Evolutionary conservation across 1,140 invertebrate species (phyloP).

Genomic region (Zaprionus ghesquierei): DNA sequence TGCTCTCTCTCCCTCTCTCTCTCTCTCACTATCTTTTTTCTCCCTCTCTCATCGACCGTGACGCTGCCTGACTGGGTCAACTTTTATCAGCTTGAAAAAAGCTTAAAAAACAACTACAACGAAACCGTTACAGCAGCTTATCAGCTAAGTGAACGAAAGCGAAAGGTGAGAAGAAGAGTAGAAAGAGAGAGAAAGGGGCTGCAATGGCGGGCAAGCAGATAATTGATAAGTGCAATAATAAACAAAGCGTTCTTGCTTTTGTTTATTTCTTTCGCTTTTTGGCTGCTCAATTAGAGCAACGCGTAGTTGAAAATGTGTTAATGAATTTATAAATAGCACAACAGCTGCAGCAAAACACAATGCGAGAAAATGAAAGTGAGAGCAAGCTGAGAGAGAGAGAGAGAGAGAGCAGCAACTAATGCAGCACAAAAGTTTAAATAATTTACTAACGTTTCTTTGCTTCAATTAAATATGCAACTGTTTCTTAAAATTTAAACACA

Average conservation of each 20-base stretch:
- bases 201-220: not conserved
- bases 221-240: not conserved
- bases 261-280: conserved; percentile 2
- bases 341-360: conserved; percentile 62
- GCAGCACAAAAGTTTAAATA: conserved; percentile 5
- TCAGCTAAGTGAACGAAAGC: conserved; percentile 4
- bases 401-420: not conserved
- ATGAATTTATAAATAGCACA: conserved; percentile 73
- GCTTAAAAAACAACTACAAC: not conserved
- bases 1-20: not conserved
- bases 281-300: not conserved
- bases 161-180: not conserved
- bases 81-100: conserved; percentile 2
- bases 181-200: not conserved
- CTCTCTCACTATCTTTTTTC: not conserved
- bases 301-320: conserved; percentile 38
- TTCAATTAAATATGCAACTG: not conserved
- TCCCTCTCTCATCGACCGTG: not conserved
- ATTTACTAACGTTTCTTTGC: too few species aligned
- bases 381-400: not conserved
- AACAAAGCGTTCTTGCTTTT: not conserved
- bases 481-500: too few species aligned
- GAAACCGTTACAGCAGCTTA: conserved; percentile 7
- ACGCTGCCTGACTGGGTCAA: conserved; percentile 47
- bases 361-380: conserved; percentile 19